Conservation (phyloP, 2,113 vertebrate genomes). For the Connochaetes taurinus region DNA sequence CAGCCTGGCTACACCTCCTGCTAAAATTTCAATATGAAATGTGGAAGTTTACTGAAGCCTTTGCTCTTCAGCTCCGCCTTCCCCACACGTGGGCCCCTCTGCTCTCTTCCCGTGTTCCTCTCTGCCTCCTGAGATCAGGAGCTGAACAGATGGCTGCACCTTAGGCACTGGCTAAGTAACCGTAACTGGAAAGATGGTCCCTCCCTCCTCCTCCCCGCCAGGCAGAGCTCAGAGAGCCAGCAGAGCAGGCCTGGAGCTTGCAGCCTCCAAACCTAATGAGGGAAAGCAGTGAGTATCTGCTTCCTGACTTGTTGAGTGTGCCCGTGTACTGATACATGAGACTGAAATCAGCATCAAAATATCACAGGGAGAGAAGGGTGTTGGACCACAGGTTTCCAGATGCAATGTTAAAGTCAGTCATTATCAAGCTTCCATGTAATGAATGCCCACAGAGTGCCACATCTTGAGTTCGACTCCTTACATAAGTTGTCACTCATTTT, state of each 20-base stretch:
- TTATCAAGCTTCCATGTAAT: background rate
- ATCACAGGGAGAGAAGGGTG: background rate
- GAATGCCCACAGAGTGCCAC: background rate
- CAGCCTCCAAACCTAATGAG: constrained; percentile 10
- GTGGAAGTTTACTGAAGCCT: constrained; percentile 29
- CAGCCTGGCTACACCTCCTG: background rate
- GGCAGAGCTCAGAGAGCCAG: background rate
- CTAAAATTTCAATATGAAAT: constrained; percentile 1
- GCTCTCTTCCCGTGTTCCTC: background rate
- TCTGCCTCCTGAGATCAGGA: constrained; percentile 29
- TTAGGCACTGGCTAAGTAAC: constrained; percentile 54
- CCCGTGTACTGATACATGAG: background rate
- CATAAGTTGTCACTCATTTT: background rate
- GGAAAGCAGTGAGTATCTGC: background rate
- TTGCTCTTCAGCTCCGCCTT: background rate
- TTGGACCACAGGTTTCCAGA: background rate
- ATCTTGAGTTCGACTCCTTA: background rate
- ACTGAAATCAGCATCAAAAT: background rate
- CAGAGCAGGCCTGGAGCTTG: background rate
- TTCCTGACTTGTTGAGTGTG: background rate
- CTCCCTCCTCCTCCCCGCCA: background rate
- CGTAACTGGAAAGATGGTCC: background rate
- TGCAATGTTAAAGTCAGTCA: background rate
- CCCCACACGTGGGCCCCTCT: background rate
- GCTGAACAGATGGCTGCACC: constrained; percentile 49